phyloP scores from a whole-genome alignment of 1,140 invertebrate genomes.

The Himalopsyche phryganea region DNA sequence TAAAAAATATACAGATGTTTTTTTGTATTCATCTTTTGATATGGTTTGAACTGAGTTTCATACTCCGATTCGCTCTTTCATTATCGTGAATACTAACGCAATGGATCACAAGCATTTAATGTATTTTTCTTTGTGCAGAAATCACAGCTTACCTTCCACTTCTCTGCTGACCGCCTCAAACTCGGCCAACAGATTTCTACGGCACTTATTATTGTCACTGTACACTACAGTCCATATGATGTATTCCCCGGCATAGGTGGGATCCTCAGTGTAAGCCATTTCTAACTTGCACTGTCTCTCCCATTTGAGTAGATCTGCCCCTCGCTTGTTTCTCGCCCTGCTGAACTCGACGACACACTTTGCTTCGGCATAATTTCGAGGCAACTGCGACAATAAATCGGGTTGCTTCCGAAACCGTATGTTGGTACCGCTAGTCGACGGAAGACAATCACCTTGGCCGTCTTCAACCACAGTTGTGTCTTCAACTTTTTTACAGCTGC shows the following conservation, averaged over 20 bases:
- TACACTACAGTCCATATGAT: slow-evolving; percentile 56
- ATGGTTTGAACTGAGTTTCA: no score
- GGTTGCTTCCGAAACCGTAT: background rate
- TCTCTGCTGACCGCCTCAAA: slow-evolving; percentile 43
- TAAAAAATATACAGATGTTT: no score
- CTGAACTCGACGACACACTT: slow-evolving; percentile 54
- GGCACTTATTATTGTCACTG: slow-evolving; percentile 55
- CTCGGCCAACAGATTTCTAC: slow-evolving; percentile 52
- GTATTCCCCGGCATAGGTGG: slow-evolving; percentile 51
- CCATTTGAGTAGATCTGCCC: slow-evolving; percentile 52
- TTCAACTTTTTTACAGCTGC: background rate
- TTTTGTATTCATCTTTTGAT: no score
- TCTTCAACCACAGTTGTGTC: slow-evolving; percentile 43
- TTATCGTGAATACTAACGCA: no score
- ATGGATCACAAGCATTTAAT: no score
- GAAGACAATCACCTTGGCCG: slow-evolving; percentile 48
- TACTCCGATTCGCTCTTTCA: no score
- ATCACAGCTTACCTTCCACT: background rate
- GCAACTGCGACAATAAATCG: slow-evolving; percentile 11
- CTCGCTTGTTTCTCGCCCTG: slow-evolving; percentile 48
- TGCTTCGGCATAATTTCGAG: slow-evolving; percentile 30
- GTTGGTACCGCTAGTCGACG: slow-evolving; percentile 40
- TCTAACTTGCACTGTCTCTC: slow-evolving; percentile 56
- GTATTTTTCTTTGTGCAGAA: no score
- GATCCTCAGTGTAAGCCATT: slow-evolving; percentile 52